Percentiles rank a stretch among this genome's conserved stretches.
Evolutionary conservation across 2,888 invertebrate genomes (phyloP).

Genomic region (Pherbina coryleti): DNA sequence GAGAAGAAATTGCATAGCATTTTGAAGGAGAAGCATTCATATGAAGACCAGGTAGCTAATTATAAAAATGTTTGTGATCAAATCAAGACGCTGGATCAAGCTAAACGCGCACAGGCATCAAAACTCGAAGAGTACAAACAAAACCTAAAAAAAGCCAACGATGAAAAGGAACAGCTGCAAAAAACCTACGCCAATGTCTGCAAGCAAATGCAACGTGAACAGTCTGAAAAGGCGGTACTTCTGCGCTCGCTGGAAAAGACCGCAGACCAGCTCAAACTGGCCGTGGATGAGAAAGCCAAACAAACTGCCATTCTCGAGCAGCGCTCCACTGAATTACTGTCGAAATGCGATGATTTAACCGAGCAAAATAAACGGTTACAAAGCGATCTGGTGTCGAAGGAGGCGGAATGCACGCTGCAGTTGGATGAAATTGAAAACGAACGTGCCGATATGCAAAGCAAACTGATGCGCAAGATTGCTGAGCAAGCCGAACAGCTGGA

Average conservation of each 20-base stretch:
- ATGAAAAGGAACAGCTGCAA: slow-evolving; percentile 17
- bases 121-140: slow-evolving; percentile 29
- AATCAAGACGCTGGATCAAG: slow-evolving; percentile 24
- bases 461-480: slow-evolving; percentile 38
- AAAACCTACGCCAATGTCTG: not conserved
- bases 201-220: slow-evolving; percentile 42
- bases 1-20: slow-evolving; percentile 41
- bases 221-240: slow-evolving; percentile 45
- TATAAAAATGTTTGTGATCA: slow-evolving; percentile 23
- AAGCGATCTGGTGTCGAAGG: slow-evolving; percentile 43
- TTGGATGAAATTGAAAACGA: slow-evolving; percentile 46
- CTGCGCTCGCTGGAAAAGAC: slow-evolving; percentile 48
- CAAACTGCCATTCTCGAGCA: slow-evolving; percentile 35
- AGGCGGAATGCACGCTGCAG: slow-evolving; percentile 40
- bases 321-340: slow-evolving; percentile 35
- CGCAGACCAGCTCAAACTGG: slow-evolving; percentile 46
- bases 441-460: slow-evolving; percentile 43
- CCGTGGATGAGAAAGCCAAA: slow-evolving; percentile 40
- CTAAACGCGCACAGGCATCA: slow-evolving; percentile 24
- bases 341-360: slow-evolving; percentile 20
- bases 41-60: slow-evolving; percentile 32
- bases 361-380: slow-evolving; percentile 44
- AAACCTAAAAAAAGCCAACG: slow-evolving; percentile 26
- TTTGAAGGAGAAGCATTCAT: slow-evolving; percentile 41
- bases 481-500: slow-evolving; percentile 43